Evolutionary conservation across 2,113 vertebrate species (phyloP).

Genomic region (Scophthalmus maximus): DNA sequence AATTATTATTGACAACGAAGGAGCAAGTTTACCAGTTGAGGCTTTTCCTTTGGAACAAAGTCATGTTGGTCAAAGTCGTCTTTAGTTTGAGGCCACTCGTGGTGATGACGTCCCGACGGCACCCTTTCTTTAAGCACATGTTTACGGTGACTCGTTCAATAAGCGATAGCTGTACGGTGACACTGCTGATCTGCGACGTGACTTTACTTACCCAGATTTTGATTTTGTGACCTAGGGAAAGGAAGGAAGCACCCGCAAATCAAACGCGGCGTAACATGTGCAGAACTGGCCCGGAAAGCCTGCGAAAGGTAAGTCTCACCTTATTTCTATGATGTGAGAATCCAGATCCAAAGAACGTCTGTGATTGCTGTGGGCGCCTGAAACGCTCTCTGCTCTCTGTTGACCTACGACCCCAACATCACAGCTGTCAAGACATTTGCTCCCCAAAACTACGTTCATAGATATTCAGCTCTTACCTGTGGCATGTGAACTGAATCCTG

Average conservation of each 20-base stretch:
- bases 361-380: background rate
- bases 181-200: too few relatives aligned
- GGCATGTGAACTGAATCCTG: background rate
- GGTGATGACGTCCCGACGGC: conserved; percentile 50
- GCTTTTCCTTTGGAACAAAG: conserved; percentile 66
- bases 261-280: too few relatives aligned
- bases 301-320: conserved; percentile 28
- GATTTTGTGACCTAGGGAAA: conserved; percentile 36
- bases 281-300: background rate
- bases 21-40: conserved; percentile 57
- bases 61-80: conserved; percentile 63
- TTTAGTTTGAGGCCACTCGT: conserved; percentile 79
- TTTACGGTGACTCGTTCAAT: background rate
- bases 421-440: background rate
- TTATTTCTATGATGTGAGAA: conserved; percentile 35
- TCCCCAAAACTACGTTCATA: background rate
- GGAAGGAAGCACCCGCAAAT: too few relatives aligned
- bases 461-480: conserved; percentile 48
- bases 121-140: conserved; percentile 48
- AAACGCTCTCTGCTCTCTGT: conserved; percentile 2
- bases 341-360: conserved; percentile 77
- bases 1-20: too few relatives aligned
- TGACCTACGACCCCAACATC: conserved; percentile 41
- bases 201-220: conserved; percentile 48
- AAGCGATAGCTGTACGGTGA: background rate